phyloP scores from a whole-genome alignment of 2,888 invertebrate species.

The Aleiodes leptofemur region DNA sequence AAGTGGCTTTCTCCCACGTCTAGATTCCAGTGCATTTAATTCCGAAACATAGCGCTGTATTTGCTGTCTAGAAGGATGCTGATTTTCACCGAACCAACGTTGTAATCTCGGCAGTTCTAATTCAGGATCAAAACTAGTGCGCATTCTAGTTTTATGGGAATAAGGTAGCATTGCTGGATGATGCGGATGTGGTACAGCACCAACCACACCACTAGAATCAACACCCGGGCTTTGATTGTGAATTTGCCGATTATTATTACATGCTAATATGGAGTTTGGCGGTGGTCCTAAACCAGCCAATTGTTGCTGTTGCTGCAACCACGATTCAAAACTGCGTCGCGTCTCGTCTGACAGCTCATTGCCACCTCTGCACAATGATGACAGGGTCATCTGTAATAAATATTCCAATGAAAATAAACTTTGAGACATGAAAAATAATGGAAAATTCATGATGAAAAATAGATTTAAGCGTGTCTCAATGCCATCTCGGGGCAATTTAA shows the following conservation, averaged over 20 bases:
- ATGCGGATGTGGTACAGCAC: slow-evolving; percentile 76
- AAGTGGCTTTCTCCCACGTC: slow-evolving; percentile 93
- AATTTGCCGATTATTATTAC: slow-evolving; percentile 60
- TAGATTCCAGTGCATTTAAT: slow-evolving; percentile 93
- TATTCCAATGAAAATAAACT: not conserved
- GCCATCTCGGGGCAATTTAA: slow-evolving; percentile 6
- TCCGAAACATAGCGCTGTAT: slow-evolving; percentile 97
- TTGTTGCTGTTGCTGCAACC: slow-evolving; percentile 78
- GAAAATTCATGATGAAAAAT: slow-evolving; percentile 4
- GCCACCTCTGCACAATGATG: slow-evolving; percentile 89
- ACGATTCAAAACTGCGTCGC: slow-evolving; percentile 92
- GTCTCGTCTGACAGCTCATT: slow-evolving; percentile 90
- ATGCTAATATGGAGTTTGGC: slow-evolving; percentile 65
- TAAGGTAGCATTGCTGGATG: slow-evolving; percentile 83
- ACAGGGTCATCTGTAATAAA: slow-evolving; percentile 83
- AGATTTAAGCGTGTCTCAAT: slow-evolving; percentile 28
- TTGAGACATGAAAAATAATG: not conserved
- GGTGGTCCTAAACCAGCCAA: slow-evolving; percentile 69
- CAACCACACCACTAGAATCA: slow-evolving; percentile 73
- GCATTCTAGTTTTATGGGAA: slow-evolving; percentile 92
- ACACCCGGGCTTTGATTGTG: slow-evolving; percentile 69
- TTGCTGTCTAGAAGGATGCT: slow-evolving; percentile 97
- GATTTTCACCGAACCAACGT: slow-evolving; percentile 97
- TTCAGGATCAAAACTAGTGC: slow-evolving; percentile 98
- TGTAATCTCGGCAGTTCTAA: slow-evolving; percentile 96